phyloP scores from a whole-genome alignment of 2,113 vertebrate species.

The Callocephalon fimbriatum region DNA sequence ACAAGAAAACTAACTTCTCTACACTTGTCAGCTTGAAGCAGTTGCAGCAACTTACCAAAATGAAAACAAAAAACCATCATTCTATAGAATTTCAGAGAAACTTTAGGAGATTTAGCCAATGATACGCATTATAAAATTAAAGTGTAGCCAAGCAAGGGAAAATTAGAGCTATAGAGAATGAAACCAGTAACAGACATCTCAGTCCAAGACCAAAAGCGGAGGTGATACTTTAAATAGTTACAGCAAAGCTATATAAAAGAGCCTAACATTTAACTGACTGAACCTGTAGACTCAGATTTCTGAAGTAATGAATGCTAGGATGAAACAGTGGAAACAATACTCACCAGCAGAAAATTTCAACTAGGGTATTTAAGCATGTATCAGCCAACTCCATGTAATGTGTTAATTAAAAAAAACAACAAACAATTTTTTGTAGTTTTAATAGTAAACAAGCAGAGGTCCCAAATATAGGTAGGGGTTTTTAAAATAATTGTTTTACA shows the following conservation, averaged over 20 bases:
- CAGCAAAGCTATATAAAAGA: background rate
- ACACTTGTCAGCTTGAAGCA: background rate
- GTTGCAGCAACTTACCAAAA: background rate
- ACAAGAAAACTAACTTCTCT: background rate
- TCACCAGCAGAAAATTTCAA: background rate
- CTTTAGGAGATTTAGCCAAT: background rate
- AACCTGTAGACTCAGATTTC: background rate
- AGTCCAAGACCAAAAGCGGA: background rate
- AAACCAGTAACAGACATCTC: background rate
- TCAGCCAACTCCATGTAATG: background rate
- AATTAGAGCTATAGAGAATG: background rate
- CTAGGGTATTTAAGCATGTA: background rate
- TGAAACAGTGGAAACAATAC: background rate
- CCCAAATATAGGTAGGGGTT: rapidly evolving
- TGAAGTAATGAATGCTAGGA: background rate
- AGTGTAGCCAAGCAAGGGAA: background rate
- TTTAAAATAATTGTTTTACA: background rate
- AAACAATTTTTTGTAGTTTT: background rate
- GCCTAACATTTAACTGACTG: background rate
- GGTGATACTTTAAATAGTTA: background rate
- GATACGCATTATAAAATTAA: background rate
- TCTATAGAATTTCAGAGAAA: background rate
- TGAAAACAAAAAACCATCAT: background rate
- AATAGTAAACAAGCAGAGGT: background rate
- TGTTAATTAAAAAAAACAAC: background rate